Conservation (phyloP, 2,888 invertebrate species). For the Phortica magna region DNA sequence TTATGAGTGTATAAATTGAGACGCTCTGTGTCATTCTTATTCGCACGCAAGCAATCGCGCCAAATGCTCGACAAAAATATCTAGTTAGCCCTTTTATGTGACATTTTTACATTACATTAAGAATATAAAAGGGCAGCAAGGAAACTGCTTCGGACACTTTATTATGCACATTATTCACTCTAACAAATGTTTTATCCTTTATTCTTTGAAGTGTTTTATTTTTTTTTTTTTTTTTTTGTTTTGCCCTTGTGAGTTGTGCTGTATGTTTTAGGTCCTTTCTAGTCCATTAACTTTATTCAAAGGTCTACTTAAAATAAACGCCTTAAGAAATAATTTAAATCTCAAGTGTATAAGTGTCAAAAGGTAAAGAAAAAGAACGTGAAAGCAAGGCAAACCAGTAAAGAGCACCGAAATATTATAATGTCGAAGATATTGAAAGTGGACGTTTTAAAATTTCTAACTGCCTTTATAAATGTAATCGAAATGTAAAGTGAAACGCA, state of each 20-base stretch:
- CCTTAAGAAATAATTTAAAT: slow-evolving; percentile 62
- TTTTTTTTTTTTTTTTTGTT: background rate
- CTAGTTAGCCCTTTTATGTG: slow-evolving; percentile 32
- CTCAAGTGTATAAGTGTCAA: slow-evolving; percentile 44
- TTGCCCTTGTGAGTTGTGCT: slow-evolving; percentile 24
- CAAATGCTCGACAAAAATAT: background rate
- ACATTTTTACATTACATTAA: slow-evolving; percentile 26
- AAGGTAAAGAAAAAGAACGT: background rate
- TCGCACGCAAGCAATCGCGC: slow-evolving; percentile 33
- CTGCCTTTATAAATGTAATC: no score
- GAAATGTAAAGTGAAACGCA: no score
- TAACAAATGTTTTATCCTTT: slow-evolving; percentile 70
- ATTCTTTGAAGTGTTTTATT: slow-evolving; percentile 5
- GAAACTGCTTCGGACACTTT: slow-evolving; percentile 72
- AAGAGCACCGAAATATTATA: no score
- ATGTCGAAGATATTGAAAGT: no score
- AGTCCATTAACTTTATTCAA: slow-evolving; percentile 74
- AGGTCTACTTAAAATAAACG: slow-evolving; percentile 70
- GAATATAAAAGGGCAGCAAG: slow-evolving; percentile 30
- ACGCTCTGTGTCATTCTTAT: background rate
- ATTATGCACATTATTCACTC: slow-evolving; percentile 72
- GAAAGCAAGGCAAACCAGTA: background rate
- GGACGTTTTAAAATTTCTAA: no score
- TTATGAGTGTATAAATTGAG: background rate
- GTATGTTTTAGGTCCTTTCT: slow-evolving; percentile 61